These are phyloP conservation scores for Tribolium madens DNA, from an alignment of 1,140 invertebrate genomes.

Conservation along the genomic window DNA sequence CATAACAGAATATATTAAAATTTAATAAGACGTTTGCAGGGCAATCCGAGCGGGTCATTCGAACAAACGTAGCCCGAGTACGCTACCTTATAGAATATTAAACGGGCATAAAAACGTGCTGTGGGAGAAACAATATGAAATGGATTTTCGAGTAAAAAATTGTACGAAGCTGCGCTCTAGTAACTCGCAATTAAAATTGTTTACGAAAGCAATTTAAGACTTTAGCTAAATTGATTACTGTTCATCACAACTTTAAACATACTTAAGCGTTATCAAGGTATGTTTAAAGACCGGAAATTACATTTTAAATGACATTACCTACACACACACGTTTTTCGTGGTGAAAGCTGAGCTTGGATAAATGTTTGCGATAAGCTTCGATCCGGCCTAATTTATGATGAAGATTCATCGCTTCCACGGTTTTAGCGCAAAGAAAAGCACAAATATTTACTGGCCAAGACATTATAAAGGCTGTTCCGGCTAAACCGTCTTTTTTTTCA, in stretches of 20 bases:
- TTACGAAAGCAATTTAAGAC: constrained; percentile 34
- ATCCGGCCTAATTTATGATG: constrained; percentile 9
- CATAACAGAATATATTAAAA: constrained; percentile 49
- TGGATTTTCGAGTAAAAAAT: constrained; percentile 46
- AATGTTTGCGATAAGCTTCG: constrained; percentile 16
- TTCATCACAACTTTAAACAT: constrained; percentile 36
- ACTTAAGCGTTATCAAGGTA: constrained; percentile 28
- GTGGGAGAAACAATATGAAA: constrained; percentile 48
- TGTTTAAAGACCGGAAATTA: constrained; percentile 29
- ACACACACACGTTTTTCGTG: constrained; percentile 20
- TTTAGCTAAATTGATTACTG: constrained; percentile 33
- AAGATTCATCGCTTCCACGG: neutral
- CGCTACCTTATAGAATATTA: constrained; percentile 46
- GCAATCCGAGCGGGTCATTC: constrained; percentile 43
- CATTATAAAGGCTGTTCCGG: too few relatives aligned
- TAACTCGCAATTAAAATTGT: constrained; percentile 18
- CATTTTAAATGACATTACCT: constrained; percentile 25
- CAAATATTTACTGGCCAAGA: neutral
- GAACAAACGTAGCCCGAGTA: constrained; percentile 43
- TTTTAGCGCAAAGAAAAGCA: neutral
- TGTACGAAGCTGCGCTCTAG: constrained; percentile 6
- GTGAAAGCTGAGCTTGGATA: constrained; percentile 6
- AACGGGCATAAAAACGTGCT: constrained; percentile 47
- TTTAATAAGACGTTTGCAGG: constrained; percentile 45
- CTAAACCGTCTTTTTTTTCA: too few relatives aligned